Evolutionary conservation across 2,797 vertebrate genomes (phyloP), one percentile per base, ranked within the genome.

Genomic region (Pitangus sulphuratus): DNA sequence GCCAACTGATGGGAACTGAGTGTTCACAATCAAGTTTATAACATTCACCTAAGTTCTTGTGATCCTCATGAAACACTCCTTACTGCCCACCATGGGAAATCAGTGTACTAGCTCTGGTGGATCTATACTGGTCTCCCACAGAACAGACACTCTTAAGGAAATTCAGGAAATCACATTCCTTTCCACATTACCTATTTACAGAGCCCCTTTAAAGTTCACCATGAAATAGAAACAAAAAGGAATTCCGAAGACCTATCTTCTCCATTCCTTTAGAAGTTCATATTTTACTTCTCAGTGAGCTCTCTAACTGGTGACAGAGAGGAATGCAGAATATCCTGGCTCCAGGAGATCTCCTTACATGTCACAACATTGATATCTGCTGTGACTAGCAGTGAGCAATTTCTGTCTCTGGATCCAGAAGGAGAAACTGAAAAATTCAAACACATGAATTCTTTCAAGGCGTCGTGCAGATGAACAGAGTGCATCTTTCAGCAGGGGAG

Each of bases 401-500:
- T 93, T 75, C 69, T 84, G 79, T 66, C 81, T 78, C 61, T 56
- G 26, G 31, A 92, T 50, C 33, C 65, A 88, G 74, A 69, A 85
- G 25, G 17, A 79, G 47, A 81, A 90, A 75, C 28, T 11, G 30
- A 84, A 93, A 82, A 87, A 76, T 42, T 76, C n/a, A 80, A 93
- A 78, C 44, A 64, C 35, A 35, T 0, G 0, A 72, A 82, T 42
- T 72, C 47, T 64, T 88, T 75, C 92, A 69, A 86, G 94, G 84
- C 28, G 45, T 58, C 13, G 0, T 14, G 45, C 31, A 45, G 56
- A 85, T 4, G 28, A 95, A 64, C 12, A 65, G 60, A 78, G 66
- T 11, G 30, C 56, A 56, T 91, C 83, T 93, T 96, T 95, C 91
- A 82, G 64, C 91, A 88, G 26, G 22, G 25, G 50, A 89, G 58